Base-by-base conservation (phyloP, 2,797 vertebrate species). In the Oryzias sinensis region DNA sequence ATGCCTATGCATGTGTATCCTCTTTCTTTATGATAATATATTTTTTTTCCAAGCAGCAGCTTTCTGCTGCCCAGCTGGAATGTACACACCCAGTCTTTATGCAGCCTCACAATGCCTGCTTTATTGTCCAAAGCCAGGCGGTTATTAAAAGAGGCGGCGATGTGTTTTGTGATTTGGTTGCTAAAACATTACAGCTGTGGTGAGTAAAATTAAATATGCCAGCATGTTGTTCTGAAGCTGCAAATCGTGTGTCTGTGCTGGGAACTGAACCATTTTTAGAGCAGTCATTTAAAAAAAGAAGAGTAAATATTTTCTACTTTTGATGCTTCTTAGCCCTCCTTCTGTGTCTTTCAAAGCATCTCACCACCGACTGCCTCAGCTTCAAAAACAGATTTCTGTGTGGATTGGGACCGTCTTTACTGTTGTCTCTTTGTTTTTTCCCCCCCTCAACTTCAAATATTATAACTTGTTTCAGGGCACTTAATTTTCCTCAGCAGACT, bases 41-140 rank as follows among this genome's bases (percentile, higher is more conserved):
- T 6, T 79, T 82, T 77, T 80, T 61, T 63, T 70, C 72, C 29
- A 62, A 29, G 47, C 42, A 53, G 61, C 63, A 37, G 40, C 67
- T 86, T 79, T 68, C 84, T 53, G 53, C 53, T 70, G 84, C 69
- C 76, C 69, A 8, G 59, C 55, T 83, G 74, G 67, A 82, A 88
- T 87, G 86, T 83, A 77, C 82, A 77, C 70, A 72, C 33, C 33
- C 69, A 79, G 64, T 85, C 69, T 44, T 77, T 77, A 86, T 87
- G 77, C 84, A 79, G 76, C 47, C 6, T 56, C 0, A 15, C 52
- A 15, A 3, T 65, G 70, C 74, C 79, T 79, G 71, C 70, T 75
- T 80, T 79, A 81, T 79, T 74, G 83, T 85, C 75, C 75, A 52
- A 11, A 62, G 54, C 73, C 59, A 66, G 67, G 74, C 73, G 62